phyloP scores from a whole-genome alignment of 2,797 vertebrate genomes.

The Diplodus sargus region DNA sequence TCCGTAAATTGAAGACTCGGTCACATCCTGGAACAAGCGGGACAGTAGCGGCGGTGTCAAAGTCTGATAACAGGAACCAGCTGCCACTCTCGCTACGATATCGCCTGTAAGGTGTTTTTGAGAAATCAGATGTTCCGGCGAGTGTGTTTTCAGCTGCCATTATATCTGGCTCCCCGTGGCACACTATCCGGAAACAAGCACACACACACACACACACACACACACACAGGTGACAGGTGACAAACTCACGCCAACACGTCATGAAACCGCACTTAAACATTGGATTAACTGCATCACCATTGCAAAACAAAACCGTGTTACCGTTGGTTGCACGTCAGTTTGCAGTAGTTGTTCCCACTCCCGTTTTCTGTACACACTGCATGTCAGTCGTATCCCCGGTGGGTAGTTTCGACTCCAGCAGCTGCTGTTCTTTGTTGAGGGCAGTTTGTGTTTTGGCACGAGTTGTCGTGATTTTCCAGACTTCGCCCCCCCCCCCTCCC shows the following conservation, averaged over 20 bases:
- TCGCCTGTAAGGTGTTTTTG: not conserved
- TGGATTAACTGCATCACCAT: slow-evolving; percentile 50
- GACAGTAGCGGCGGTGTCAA: not conserved
- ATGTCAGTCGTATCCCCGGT: slow-evolving; percentile 26
- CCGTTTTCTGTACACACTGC: slow-evolving; percentile 10
- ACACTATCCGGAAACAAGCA: slow-evolving; percentile 51
- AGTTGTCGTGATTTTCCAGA: slow-evolving; percentile 48
- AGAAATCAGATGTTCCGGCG: slow-evolving; percentile 18
- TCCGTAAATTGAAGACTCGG: slow-evolving; percentile 33
- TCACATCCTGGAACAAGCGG: slow-evolving; percentile 50
- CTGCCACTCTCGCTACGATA: not conserved
- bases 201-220: not conserved
- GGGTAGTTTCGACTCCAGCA: slow-evolving; percentile 38
- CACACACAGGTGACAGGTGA: slow-evolving; percentile 57
- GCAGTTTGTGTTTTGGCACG: slow-evolving; percentile 31
- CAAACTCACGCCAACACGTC: slow-evolving; percentile 55
- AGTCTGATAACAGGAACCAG: not conserved
- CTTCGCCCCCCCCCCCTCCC: not conserved
- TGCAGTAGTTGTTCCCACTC: slow-evolving; percentile 28
- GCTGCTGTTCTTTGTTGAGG: slow-evolving; percentile 56
- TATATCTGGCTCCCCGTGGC: slow-evolving; percentile 23
- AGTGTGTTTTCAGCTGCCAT: slow-evolving; percentile 40
- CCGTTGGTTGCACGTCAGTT: slow-evolving; percentile 35
- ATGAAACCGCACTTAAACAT: slow-evolving; percentile 32
- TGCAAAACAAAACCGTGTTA: slow-evolving; percentile 50